Evolutionary conservation across 1,140 invertebrate genomes (phyloP), one percentile per base, ranked within the genome.

Genomic region (Psix sp.): DNA sequence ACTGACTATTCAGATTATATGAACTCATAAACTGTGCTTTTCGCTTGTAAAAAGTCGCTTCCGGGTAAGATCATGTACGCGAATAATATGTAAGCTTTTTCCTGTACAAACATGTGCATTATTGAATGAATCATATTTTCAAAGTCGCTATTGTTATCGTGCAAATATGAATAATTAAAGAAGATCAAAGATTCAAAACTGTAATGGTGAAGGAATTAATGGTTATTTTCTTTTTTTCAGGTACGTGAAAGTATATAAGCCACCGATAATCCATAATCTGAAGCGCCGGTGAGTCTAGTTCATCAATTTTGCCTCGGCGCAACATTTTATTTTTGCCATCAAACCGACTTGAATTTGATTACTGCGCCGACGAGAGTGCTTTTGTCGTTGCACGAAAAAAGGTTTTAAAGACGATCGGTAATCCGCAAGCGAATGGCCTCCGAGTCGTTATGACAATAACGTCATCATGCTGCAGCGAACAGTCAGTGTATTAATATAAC

Each of bases 401-500:
- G 6, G 24, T 7, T 9, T 54, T 60, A 56, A 62, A 63, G 43
- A 62, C 35, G 54, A 72, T 70, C 54, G 31, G 51, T 66, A 54
- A 73, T 72, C 54, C 63, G 48, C 57, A 63, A 46, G 62, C 45
- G 43, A 66, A 68, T 33, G 20, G 18, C 29, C 11, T 38, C 5
- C 16, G 24, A 21, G 52, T 66, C 35, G 48, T 57, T 59, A 56
- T 35, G 45, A 56, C 57, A 48, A 59, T 54, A 59, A 33, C 20
- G 20, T 49, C 43, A 52, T 40, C 33, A 14, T 15, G 40, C 49
- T 62, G 59, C 49, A 35, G 17, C 62, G 63, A 65, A 35, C 39
- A 75, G 68, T 62, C 52, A 39, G 71, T 66, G 67, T 74, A 72
- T 78, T 77, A 78, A 75, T 77, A 78, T 77, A 72, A 77, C 65